Percentiles rank a stretch among this genome's conserved stretches.
Evolutionary conservation across 2,113 vertebrate genomes (phyloP).

Genomic region (Oncorhynchus masou): DNA sequence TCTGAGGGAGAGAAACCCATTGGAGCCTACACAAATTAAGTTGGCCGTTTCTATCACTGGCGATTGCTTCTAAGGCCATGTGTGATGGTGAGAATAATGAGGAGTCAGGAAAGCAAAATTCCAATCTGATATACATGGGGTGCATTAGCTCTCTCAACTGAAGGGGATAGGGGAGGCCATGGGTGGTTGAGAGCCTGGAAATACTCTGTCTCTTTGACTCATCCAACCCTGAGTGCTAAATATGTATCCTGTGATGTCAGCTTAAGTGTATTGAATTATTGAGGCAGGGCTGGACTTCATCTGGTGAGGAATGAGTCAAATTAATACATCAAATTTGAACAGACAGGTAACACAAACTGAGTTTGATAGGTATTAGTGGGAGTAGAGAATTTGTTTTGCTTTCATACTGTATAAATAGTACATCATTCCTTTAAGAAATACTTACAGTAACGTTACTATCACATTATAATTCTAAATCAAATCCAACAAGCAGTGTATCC

Average conservation of each 20-base stretch:
- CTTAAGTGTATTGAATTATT: not conserved
- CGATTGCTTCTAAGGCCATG: not conserved
- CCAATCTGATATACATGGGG: not conserved
- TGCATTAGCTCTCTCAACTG: not conserved
- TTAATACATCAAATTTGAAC: not conserved
- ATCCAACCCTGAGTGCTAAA: not conserved
- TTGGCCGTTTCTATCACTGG: not conserved
- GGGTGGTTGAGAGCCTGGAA: no score
- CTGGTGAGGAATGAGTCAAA: not conserved
- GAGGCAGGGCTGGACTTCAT: not conserved
- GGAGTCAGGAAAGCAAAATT: not conserved
- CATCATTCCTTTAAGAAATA: not conserved
- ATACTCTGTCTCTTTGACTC: not conserved
- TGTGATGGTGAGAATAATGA: conserved; percentile 2
- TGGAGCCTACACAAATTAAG: not conserved
- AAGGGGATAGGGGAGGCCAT: no score
- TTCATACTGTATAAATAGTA: not conserved
- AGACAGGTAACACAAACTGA: not conserved
- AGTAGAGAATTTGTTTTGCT: no score
- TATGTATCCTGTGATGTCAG: not conserved
- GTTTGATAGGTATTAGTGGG: not conserved
- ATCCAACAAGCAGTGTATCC: not conserved
- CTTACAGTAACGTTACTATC: no score
- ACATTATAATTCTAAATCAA: not conserved
- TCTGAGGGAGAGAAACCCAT: not conserved